phyloP scores from a whole-genome alignment of 2,113 vertebrate species.

The Camarhynchus parvulus region DNA sequence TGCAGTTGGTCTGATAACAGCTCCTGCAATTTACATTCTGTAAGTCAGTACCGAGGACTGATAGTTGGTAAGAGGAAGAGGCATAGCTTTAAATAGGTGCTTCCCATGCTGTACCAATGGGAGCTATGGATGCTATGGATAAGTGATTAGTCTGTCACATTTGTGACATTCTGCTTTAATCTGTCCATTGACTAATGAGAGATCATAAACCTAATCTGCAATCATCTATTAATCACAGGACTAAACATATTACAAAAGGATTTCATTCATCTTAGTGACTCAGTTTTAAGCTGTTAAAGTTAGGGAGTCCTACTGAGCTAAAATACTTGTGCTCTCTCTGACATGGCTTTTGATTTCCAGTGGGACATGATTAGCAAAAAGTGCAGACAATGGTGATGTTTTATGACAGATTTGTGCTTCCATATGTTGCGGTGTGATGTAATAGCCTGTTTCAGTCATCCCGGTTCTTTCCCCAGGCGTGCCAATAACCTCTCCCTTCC shows the following conservation, averaged over 20 bases:
- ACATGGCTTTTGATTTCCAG: not conserved
- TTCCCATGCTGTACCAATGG: not conserved
- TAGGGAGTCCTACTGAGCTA: not conserved
- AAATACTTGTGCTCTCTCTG: not conserved
- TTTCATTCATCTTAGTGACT: not conserved
- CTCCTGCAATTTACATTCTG: not conserved
- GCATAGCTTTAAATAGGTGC: not conserved
- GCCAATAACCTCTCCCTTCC: no score
- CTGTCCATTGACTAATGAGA: not conserved
- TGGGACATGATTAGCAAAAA: not conserved
- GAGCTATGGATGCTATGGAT: not conserved
- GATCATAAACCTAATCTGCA: not conserved
- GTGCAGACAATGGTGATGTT: not conserved
- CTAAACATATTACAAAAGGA: not conserved
- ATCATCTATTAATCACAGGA: not conserved
- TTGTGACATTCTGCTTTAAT: not conserved
- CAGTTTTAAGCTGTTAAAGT: not conserved
- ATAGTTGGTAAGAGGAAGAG: not conserved
- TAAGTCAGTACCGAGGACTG: not conserved
- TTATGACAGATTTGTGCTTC: not conserved
- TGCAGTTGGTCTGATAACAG: not conserved
- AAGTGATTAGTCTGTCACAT: not conserved
- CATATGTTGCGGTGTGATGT: no score
- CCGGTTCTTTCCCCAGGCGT: no score
- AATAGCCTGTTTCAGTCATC: no score